Percentiles rank a stretch among this genome's conserved stretches.
These are phyloP conservation scores for Leptopilina syphax DNA, from an alignment of 2,888 invertebrate genomes.

Conservation along the genomic window DNA sequence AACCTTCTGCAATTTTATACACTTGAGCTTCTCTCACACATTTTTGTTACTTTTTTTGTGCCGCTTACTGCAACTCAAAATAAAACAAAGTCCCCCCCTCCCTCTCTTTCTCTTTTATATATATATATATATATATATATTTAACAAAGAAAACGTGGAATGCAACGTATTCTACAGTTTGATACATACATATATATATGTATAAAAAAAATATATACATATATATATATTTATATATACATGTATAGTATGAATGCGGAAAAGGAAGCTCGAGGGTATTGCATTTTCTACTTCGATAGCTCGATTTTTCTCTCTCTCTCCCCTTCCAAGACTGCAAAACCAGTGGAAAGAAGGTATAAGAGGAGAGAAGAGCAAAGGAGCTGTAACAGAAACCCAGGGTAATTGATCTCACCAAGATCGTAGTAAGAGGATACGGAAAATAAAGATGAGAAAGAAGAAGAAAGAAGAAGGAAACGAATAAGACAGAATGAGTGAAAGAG, in stretches of 20 bases:
- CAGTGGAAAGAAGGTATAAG: constrained; percentile 21
- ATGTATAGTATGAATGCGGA: constrained; percentile 14
- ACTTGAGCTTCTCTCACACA: neutral
- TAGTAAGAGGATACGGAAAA: constrained; percentile 36
- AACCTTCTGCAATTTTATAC: constrained; percentile 25
- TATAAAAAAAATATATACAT: too few relatives aligned
- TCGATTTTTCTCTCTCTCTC: constrained; percentile 27
- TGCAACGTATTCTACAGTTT: constrained; percentile 47
- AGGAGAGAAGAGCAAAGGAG: constrained; percentile 25
- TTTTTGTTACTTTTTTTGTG: constrained; percentile 1
- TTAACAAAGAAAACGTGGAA: constrained; percentile 45
- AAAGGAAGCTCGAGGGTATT: constrained; percentile 51
- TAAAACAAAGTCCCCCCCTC: constrained; percentile 52
- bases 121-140: constrained; percentile 3
- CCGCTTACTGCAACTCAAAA: constrained; percentile 29
- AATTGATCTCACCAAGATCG: constrained; percentile 57
- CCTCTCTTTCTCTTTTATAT: too few relatives aligned
- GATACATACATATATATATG: neutral
- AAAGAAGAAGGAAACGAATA: constrained; percentile 39
- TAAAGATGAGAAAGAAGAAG: constrained; percentile 41
- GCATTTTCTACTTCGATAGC: constrained; percentile 60
- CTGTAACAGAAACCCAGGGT: constrained; percentile 44
- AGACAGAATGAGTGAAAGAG: constrained; percentile 46
- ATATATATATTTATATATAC: too few relatives aligned
- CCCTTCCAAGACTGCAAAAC: constrained; percentile 1